Percentiles rank a stretch among this genome's conserved stretches.
phyloP scores from a whole-genome alignment of 1,140 invertebrate genomes.

The Papilio xuthus region DNA sequence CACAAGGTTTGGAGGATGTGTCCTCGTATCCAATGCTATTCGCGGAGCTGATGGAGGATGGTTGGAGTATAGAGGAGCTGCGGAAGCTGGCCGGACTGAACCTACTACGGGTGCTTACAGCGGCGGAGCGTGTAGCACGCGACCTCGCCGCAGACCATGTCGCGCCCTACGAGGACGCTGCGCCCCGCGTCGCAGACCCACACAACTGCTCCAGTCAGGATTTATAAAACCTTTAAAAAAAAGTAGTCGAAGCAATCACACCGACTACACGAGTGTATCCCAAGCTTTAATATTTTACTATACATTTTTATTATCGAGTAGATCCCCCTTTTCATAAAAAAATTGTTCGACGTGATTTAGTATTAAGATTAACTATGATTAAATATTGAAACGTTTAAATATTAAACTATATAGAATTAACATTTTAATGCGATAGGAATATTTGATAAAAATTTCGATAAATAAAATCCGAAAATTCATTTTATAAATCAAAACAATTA shows the following conservation, averaged over 20 bases:
- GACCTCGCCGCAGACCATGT: slow-evolving; percentile 75
- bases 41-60: slow-evolving; percentile 90
- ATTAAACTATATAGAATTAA: slow-evolving; percentile 28
- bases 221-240: slow-evolving; percentile 52
- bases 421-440: background rate
- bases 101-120: slow-evolving; percentile 88
- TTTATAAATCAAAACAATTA: background rate
- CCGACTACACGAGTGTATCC: slow-evolving; percentile 41
- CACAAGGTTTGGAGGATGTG: slow-evolving; percentile 94
- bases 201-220: slow-evolving; percentile 81
- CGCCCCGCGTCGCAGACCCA: slow-evolving; percentile 68
- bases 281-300: slow-evolving; percentile 66
- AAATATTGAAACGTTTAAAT: slow-evolving; percentile 24
- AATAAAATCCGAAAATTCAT: background rate
- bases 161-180: slow-evolving; percentile 75
- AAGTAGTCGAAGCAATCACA: slow-evolving; percentile 24
- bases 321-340: slow-evolving; percentile 42
- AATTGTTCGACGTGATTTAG: slow-evolving; percentile 30
- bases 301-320: slow-evolving; percentile 42
- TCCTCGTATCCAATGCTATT: slow-evolving; percentile 94
- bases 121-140: slow-evolving; percentile 85
- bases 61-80: slow-evolving; percentile 91
- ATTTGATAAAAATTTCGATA: slow-evolving; percentile 6
- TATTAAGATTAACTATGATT: slow-evolving; percentile 25
- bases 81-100: slow-evolving; percentile 95